A percentile compares a stretch with the other conserved stretches of the same genome.
Evolutionary conservation across 2,888 invertebrate genomes (phyloP).

Genomic region (Cantharis nigra): DNA sequence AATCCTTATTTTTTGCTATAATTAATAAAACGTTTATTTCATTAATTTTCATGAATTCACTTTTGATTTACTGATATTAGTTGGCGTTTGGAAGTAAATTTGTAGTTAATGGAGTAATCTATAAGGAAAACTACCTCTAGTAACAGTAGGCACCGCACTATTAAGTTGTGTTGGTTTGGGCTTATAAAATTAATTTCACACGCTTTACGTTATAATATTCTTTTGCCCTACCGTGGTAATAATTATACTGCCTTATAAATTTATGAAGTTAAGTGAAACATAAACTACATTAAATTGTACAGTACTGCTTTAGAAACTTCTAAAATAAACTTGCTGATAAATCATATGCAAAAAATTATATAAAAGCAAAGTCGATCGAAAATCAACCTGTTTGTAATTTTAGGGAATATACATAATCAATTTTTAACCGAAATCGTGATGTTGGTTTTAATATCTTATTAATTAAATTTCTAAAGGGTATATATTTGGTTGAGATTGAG

Average conservation of each 20-base stretch:
- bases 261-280: background rate
- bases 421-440: background rate
- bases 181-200: slow-evolving; percentile 18
- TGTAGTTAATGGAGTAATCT: slow-evolving; percentile 17
- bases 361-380: background rate
- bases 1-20: background rate
- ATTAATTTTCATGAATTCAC: background rate
- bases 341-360: background rate
- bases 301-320: background rate
- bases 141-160: slow-evolving; percentile 14
- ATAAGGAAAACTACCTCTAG: slow-evolving; percentile 17
- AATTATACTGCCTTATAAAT: background rate
- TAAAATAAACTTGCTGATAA: background rate
- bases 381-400: background rate
- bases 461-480: background rate
- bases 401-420: background rate
- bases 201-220: slow-evolving; percentile 12
- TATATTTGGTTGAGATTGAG: background rate
- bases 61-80: background rate
- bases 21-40: background rate
- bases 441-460: background rate
- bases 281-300: background rate
- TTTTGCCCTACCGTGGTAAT: background rate
- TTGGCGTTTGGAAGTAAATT: background rate
- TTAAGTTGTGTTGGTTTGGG: slow-evolving; percentile 16